These are phyloP conservation scores for Falco concolor DNA, from an alignment of 2,797 vertebrate species.

Conservation along the genomic window DNA sequence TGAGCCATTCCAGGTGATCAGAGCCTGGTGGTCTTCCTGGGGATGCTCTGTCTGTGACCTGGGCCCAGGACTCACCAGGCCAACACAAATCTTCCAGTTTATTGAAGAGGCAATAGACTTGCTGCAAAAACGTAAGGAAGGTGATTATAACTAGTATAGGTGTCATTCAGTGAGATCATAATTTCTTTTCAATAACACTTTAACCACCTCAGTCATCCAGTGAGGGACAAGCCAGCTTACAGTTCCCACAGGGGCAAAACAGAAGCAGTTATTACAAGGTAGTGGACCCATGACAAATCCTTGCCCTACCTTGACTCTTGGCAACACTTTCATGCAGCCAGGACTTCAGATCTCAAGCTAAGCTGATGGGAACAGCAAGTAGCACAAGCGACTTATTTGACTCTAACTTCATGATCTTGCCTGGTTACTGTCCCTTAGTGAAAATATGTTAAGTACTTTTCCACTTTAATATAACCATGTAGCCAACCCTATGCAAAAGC, in stretches of 20 bases:
- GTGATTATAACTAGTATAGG: background rate
- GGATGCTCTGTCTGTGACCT: background rate
- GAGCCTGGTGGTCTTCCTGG: background rate
- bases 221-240: background rate
- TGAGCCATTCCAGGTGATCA: background rate
- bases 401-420: background rate
- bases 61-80: background rate
- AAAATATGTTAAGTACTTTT: background rate
- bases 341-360: background rate
- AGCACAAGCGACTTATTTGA: background rate
- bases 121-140: background rate
- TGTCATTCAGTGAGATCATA: background rate
- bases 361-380: background rate
- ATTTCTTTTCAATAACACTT: background rate
- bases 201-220: background rate
- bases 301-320: background rate
- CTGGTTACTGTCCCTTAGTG: background rate
- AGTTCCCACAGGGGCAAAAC: background rate
- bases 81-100: background rate
- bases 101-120: background rate
- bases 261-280: background rate
- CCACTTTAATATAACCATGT: background rate
- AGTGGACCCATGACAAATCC: background rate
- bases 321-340: background rate
- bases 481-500: background rate